These are phyloP conservation scores for Hydractinia symbiolongicarpus DNA, from an alignment of 30 jellyfish, hydroid and myxozoan species.

Conservation along the genomic window DNA sequence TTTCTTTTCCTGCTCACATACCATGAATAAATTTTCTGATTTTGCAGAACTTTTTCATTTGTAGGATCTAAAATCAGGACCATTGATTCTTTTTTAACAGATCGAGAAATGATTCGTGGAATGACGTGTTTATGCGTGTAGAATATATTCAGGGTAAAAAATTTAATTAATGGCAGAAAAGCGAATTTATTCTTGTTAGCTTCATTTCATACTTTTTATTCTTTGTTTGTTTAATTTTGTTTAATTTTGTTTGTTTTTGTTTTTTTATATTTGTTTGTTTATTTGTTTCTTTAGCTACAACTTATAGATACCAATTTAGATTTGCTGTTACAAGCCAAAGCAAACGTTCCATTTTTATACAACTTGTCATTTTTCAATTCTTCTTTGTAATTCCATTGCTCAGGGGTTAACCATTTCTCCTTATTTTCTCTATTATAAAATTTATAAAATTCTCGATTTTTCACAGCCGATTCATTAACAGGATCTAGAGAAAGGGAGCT, in stretches of 20 bases:
- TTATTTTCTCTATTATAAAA: constrained; percentile 24
- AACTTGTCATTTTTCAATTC: constrained; percentile 23
- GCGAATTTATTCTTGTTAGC: too few relatives aligned
- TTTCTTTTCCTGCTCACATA: constrained; percentile 1
- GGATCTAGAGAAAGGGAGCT: constrained; percentile 43
- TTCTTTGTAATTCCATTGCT: constrained; percentile 34
- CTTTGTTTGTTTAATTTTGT: not conserved
- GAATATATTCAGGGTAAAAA: too few relatives aligned
- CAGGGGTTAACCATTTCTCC: constrained; percentile 36
- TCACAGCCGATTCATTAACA: constrained; percentile 46
- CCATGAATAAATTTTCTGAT: constrained; percentile 23
- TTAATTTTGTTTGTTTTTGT: not conserved
- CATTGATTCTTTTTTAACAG: not conserved
- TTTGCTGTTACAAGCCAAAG: constrained; percentile 63
- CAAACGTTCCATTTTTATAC: constrained; percentile 60
- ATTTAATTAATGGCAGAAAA: too few relatives aligned
- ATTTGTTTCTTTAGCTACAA: not conserved
- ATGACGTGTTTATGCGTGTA: too few relatives aligned
- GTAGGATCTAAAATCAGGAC: constrained; percentile 19
- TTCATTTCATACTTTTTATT: too few relatives aligned
- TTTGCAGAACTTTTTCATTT: constrained; percentile 3
- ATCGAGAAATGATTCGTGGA: too few relatives aligned
- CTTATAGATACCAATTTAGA: constrained; percentile 17
- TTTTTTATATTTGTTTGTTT: not conserved
- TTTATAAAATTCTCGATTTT: constrained; percentile 56